Evolutionary conservation across 2,797 vertebrate species (phyloP).

Genomic region (Anolis apletophallus): DNA sequence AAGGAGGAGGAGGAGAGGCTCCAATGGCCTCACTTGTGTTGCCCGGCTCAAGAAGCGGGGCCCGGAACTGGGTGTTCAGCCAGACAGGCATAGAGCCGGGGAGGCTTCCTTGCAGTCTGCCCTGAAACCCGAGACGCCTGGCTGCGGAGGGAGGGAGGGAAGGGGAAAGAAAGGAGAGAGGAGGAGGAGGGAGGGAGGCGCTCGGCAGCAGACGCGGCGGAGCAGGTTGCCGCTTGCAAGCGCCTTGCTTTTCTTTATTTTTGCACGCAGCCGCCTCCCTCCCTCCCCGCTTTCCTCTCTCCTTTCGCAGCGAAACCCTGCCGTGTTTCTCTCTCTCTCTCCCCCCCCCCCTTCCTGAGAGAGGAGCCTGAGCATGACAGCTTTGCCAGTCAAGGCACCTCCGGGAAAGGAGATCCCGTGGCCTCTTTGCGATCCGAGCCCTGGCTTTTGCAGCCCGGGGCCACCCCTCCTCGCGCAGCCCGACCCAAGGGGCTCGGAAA

Average conservation of each 20-base stretch:
- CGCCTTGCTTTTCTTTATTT: conserved; percentile 26
- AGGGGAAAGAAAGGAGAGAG: neutral
- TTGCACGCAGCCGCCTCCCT: conserved; percentile 47
- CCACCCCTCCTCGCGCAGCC: neutral
- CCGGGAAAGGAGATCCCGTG: conserved; percentile 66
- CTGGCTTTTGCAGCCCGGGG: conserved; percentile 1
- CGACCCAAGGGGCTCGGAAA: neutral
- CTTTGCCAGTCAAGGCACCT: conserved; percentile 60
- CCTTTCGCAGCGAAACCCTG: conserved; percentile 50
- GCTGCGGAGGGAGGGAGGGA: conserved; percentile 14
- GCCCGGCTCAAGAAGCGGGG: conserved; percentile 27
- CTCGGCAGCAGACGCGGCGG: conserved; percentile 32
- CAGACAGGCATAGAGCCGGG: conserved; percentile 12
- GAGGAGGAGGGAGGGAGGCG: conserved; percentile 19
- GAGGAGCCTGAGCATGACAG: conserved; percentile 42
- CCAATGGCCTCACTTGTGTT: conserved; percentile 28
- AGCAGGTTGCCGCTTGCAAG: conserved; percentile 73
- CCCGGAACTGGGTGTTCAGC: conserved; percentile 41
- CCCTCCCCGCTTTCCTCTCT: conserved; percentile 27
- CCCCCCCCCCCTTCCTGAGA: conserved; percentile 10
- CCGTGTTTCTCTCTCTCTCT: conserved; percentile 37
- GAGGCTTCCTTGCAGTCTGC: conserved; percentile 1
- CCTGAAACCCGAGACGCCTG: conserved; percentile 11
- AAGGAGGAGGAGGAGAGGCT: conserved; percentile 28
- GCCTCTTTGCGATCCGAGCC: conserved; percentile 11